Evolutionary conservation across 2,797 vertebrate species (phyloP).

Genomic region (Peromyscus eremicus): DNA sequence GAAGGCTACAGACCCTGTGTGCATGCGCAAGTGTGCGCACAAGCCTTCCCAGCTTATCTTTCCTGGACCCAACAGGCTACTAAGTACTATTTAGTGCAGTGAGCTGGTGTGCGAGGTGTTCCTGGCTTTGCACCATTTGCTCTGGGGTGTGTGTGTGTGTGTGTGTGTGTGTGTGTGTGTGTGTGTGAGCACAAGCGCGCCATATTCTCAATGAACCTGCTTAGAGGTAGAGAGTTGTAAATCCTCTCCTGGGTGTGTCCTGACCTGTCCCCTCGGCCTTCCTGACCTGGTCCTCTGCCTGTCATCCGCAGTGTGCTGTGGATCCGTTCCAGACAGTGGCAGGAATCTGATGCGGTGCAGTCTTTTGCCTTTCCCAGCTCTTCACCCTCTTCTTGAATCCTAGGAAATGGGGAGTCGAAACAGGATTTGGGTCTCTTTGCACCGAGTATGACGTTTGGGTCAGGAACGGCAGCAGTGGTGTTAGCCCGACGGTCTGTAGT

Average conservation of each 20-base stretch:
- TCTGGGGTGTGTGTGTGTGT: no score
- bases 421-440: conserved; percentile 80
- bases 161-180: no score
- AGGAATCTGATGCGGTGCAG: rapidly evolving
- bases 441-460: conserved; percentile 81
- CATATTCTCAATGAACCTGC: not conserved
- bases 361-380: not conserved
- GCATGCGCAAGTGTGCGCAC: no score
- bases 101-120: not conserved
- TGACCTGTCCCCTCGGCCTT: not conserved
- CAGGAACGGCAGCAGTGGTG: conserved; percentile 80
- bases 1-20: not conserved
- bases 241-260: not conserved
- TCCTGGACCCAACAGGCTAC: not conserved
- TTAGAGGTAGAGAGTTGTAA: not conserved
- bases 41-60: not conserved
- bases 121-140: not conserved
- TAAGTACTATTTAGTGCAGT: not conserved
- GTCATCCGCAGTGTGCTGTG: rapidly evolving
- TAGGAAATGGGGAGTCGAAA: conserved; percentile 49
- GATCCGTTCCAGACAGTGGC: not conserved
- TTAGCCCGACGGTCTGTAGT: conserved; percentile 69
- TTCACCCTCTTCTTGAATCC: not conserved
- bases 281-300: not conserved
- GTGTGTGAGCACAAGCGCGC: no score